These are phyloP conservation scores for Ginglymostoma cirratum DNA, from an alignment of 2,113 vertebrate species.

Conservation along the genomic window DNA sequence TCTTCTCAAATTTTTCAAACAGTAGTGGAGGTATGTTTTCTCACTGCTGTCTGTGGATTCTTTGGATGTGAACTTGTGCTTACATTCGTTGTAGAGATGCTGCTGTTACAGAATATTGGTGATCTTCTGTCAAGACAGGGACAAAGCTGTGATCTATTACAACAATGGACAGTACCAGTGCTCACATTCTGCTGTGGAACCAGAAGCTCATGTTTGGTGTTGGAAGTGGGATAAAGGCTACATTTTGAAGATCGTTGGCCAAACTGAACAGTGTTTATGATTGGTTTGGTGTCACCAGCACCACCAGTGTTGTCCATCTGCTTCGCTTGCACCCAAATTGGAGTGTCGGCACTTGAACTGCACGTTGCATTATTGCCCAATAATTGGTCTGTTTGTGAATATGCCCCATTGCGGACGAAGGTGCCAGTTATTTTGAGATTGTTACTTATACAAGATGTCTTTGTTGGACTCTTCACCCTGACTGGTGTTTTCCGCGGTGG, in stretches of 20 bases:
- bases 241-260: background rate
- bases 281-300: background rate
- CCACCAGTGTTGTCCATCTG: background rate
- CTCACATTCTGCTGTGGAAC: background rate
- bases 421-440: background rate
- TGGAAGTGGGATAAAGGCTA: background rate
- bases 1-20: constrained; percentile 7
- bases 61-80: background rate
- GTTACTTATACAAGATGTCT: background rate
- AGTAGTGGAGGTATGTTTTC: constrained; percentile 15
- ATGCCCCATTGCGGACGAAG: background rate
- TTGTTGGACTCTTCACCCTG: background rate
- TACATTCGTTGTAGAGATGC: background rate
- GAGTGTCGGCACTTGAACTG: background rate
- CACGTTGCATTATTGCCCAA: background rate
- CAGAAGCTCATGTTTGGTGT: background rate
- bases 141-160: background rate
- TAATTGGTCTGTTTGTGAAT: background rate
- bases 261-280: background rate
- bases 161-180: background rate
- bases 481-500: constrained; percentile 32
- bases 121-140: background rate
- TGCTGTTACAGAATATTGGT: background rate
- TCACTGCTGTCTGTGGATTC: background rate
- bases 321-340: background rate